These are phyloP conservation scores for Eleginops maclovinus DNA, from an alignment of 2,113 vertebrate genomes.

Conservation along the genomic window DNA sequence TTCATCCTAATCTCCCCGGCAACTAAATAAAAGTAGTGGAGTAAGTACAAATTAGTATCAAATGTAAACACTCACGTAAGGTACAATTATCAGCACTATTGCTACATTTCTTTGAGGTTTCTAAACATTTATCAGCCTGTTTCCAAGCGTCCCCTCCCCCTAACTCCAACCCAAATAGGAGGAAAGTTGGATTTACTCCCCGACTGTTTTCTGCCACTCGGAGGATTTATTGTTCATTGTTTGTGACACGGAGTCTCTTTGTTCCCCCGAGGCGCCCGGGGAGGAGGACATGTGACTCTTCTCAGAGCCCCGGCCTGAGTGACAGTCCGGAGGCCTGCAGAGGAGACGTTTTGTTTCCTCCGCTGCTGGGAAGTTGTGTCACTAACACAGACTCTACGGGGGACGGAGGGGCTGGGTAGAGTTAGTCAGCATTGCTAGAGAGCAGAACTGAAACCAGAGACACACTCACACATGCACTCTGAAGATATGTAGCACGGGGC, in stretches of 20 bases:
- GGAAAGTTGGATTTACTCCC: conserved; percentile 77
- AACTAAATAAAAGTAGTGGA: no score
- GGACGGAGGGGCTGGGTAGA: conserved; percentile 26
- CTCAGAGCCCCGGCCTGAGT: conserved; percentile 52
- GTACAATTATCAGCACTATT: no score
- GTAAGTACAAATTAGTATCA: no score
- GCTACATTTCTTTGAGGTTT: no score
- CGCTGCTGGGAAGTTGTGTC: conserved; percentile 45
- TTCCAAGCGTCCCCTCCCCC: conserved; percentile 58
- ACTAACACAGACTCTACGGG: conserved; percentile 38
- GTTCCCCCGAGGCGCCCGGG: conserved; percentile 80
- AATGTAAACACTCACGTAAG: no score
- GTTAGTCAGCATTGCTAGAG: conserved; percentile 70
- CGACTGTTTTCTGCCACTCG: conserved; percentile 74
- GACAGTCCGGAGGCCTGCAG: conserved; percentile 56
- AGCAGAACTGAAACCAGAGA: conserved; percentile 44
- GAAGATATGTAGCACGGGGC: no score
- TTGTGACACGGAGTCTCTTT: conserved; percentile 81
- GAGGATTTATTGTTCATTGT: conserved; percentile 86
- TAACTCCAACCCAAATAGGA: conserved; percentile 66
- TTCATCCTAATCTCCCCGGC: no score
- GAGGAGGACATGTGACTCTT: conserved; percentile 80
- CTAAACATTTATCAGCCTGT: no score
- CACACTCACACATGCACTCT: no score
- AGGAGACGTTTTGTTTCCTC: conserved; percentile 53